These are phyloP conservation scores for Penelope pileata DNA, from an alignment of 2,113 vertebrate genomes.

Conservation along the genomic window DNA sequence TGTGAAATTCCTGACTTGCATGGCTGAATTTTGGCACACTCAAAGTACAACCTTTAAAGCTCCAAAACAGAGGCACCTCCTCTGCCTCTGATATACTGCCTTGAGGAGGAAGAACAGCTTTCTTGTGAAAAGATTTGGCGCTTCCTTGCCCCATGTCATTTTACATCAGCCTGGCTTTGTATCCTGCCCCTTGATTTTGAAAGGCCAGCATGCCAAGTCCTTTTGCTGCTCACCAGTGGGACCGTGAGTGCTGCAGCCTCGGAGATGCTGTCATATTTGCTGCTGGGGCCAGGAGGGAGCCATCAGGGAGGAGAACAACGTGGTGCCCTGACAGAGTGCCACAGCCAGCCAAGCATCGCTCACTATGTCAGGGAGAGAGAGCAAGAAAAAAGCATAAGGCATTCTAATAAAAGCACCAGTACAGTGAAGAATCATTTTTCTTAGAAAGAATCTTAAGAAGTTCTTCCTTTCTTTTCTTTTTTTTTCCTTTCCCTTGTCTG, in stretches of 20 bases:
- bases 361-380: conserved; percentile 43
- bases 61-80: background rate
- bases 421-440: conserved; percentile 47
- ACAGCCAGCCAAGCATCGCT: conserved; percentile 8
- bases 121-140: background rate
- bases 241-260: fast-evolving
- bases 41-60: background rate
- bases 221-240: background rate
- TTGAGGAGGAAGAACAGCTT: background rate
- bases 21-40: background rate
- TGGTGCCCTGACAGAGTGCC: background rate
- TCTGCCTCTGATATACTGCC: background rate
- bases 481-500: background rate
- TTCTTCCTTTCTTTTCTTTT: background rate
- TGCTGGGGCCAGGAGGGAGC: background rate
- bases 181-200: background rate
- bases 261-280: background rate
- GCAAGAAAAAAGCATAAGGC: conserved; percentile 17
- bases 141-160: background rate
- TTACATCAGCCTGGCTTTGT: background rate
- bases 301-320: background rate
- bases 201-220: fast-evolving
- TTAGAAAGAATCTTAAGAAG: conserved; percentile 72
- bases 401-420: conserved; percentile 67
- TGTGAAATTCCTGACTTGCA: background rate